Conservation (phyloP, 2,888 invertebrate genomes). For the Clivina fossor region DNA sequence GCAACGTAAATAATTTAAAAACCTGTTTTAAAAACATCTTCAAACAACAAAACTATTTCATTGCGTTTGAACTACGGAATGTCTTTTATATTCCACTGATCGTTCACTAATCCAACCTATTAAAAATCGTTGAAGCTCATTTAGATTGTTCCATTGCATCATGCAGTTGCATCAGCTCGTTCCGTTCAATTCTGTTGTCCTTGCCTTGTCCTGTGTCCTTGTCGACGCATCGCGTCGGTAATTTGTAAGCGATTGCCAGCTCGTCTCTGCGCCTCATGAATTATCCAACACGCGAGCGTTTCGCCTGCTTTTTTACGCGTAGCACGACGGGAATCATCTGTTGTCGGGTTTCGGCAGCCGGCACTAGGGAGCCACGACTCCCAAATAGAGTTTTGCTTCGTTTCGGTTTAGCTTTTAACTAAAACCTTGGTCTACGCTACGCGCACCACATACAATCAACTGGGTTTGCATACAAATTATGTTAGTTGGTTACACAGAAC, state of each 20-base stretch:
- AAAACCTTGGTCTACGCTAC: no score
- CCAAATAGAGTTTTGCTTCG: no score
- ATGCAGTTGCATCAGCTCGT: slow-evolving; percentile 3
- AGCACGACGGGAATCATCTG: slow-evolving; percentile 6
- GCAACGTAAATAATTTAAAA: no score
- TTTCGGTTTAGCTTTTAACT: no score
- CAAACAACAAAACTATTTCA: no score
- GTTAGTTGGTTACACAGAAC: no score
- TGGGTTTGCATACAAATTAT: no score
- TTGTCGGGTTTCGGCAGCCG: no score
- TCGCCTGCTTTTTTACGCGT: slow-evolving; percentile 22
- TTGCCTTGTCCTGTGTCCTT: slow-evolving; percentile 22
- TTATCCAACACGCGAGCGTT: slow-evolving; percentile 32
- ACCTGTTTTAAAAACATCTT: no score
- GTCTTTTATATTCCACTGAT: slow-evolving; percentile 19
- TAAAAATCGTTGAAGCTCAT: slow-evolving; percentile 30
- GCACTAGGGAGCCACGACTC: no score
- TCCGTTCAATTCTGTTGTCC: not conserved
- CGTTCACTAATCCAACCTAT: slow-evolving; percentile 23
- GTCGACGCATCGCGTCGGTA: slow-evolving; percentile 34
- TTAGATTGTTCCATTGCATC: slow-evolving; percentile 1
- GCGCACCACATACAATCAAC: no score
- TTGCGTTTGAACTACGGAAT: no score
- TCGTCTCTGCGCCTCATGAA: slow-evolving; percentile 37
- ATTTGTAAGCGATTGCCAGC: slow-evolving; percentile 37